Percentiles rank a stretch among this genome's conserved stretches.
Evolutionary conservation across 2,113 vertebrate species (phyloP).

Genomic region (Siphamia tubifer): DNA sequence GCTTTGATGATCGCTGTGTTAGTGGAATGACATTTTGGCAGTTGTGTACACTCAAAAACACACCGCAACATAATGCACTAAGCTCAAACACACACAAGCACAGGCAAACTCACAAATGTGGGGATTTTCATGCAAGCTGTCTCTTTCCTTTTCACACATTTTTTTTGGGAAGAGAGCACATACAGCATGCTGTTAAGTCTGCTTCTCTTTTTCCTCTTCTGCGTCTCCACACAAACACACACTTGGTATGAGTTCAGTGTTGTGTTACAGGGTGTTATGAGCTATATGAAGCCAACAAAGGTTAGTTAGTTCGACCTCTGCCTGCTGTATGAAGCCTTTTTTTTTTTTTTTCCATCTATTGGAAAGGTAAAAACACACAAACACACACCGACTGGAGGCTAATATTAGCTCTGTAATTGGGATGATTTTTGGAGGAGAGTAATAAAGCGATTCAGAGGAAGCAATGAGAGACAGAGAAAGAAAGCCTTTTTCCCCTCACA

Average conservation of each 20-base stretch:
- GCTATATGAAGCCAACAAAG: slow-evolving; percentile 38
- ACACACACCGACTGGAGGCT: slow-evolving; percentile 53
- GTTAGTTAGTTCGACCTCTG: slow-evolving; percentile 53
- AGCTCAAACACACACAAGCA: slow-evolving; percentile 42
- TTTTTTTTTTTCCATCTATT: slow-evolving; percentile 56
- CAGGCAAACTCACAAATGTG: slow-evolving; percentile 42
- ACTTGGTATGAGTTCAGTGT: neutral
- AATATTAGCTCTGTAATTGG: slow-evolving; percentile 73
- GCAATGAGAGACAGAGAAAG: slow-evolving; percentile 28
- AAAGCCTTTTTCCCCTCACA: slow-evolving; percentile 4
- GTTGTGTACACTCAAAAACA: slow-evolving; percentile 60
- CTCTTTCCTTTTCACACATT: slow-evolving; percentile 27
- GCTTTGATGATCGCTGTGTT: slow-evolving; percentile 73
- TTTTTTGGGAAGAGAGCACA: slow-evolving; percentile 13
- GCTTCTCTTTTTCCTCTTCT: slow-evolving; percentile 2
- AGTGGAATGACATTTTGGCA: slow-evolving; percentile 71
- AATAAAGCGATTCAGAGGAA: slow-evolving; percentile 64
- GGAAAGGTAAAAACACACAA: slow-evolving; percentile 65
- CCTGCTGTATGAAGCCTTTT: slow-evolving; percentile 56
- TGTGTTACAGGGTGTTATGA: slow-evolving; percentile 10
- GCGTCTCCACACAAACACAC: neutral
- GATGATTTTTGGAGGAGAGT: slow-evolving; percentile 58
- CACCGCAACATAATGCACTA: slow-evolving; percentile 53
- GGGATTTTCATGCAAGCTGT: slow-evolving; percentile 70
- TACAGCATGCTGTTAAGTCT: slow-evolving; percentile 24